A percentile compares a stretch with the other conserved stretches of the same genome.
phyloP scores from a whole-genome alignment of 2,113 vertebrate species.

The Oryzias celebensis region DNA sequence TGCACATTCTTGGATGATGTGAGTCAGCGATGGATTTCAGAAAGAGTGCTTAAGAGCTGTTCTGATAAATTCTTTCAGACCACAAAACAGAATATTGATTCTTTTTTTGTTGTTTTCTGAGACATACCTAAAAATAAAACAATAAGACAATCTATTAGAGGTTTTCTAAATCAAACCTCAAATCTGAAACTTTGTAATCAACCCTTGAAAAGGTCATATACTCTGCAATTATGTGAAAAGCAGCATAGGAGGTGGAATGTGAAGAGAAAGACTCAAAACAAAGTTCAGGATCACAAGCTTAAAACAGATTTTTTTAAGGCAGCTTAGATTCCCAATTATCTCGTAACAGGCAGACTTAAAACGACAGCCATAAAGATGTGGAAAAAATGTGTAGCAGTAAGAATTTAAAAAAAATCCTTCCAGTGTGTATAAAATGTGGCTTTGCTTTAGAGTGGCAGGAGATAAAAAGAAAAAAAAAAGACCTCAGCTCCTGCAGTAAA shows the following conservation, averaged over 20 bases:
- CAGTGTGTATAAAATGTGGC: conserved; percentile 44
- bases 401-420: conserved; percentile 59
- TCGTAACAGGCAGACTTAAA: conserved; percentile 30
- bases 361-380: conserved; percentile 33
- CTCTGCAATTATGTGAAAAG: conserved; percentile 16
- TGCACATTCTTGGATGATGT: conserved; percentile 7
- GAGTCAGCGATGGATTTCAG: conserved; percentile 11
- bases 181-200: conserved; percentile 53
- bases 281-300: conserved; percentile 23
- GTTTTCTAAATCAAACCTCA: conserved; percentile 31
- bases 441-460: conserved; percentile 34
- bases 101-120: too few species aligned
- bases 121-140: too few species aligned
- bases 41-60: too few species aligned
- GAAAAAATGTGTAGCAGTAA: conserved; percentile 27
- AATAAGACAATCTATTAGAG: not conserved
- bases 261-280: conserved; percentile 13
- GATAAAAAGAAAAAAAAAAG: conserved; percentile 51
- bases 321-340: conserved; percentile 15
- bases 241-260: conserved; percentile 21
- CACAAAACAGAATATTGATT: too few species aligned
- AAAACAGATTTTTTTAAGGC: conserved; percentile 14
- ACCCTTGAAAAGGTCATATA: conserved; percentile 30
- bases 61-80: too few species aligned
- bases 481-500: conserved; percentile 29